phyloP scores from a whole-genome alignment of 2,888 invertebrate genomes.

The Cheilosia scutellata region DNA sequence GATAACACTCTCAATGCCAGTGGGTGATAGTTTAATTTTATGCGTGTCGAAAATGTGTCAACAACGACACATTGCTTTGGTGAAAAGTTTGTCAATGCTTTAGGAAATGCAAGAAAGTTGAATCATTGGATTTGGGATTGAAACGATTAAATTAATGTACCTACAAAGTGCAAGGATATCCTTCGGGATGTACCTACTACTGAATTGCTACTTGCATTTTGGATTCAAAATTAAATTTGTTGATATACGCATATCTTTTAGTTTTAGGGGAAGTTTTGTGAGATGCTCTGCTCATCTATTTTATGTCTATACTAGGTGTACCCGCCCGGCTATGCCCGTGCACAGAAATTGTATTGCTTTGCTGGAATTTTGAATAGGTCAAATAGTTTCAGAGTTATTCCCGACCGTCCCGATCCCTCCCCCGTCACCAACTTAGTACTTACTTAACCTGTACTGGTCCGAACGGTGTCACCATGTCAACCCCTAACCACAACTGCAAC shows the following conservation, averaged over 20 bases:
- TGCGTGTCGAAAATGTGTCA: constrained; percentile 72
- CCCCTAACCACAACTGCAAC: too few relatives aligned
- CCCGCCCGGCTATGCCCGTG: too few relatives aligned
- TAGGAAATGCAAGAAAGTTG: constrained; percentile 22
- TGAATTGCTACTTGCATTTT: background rate
- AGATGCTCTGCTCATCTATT: too few relatives aligned
- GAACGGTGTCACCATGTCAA: too few relatives aligned
- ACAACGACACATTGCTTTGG: constrained; percentile 54
- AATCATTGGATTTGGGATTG: background rate
- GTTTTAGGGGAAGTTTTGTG: too few relatives aligned
- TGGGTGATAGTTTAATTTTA: constrained; percentile 66
- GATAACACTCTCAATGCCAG: constrained; percentile 20
- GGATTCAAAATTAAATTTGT: background rate
- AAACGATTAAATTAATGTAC: constrained; percentile 1
- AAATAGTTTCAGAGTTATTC: too few relatives aligned
- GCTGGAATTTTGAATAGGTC: too few relatives aligned
- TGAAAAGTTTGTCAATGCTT: constrained; percentile 58
- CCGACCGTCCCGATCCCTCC: too few relatives aligned
- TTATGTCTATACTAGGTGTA: too few relatives aligned
- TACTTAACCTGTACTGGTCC: too few relatives aligned
- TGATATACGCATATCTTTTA: background rate
- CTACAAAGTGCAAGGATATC: background rate
- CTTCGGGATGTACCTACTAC: background rate
- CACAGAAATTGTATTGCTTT: too few relatives aligned
- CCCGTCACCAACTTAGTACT: too few relatives aligned